Evolutionary conservation across 2,888 invertebrate species (phyloP).

Genomic region (Drosophila lacicola): DNA sequence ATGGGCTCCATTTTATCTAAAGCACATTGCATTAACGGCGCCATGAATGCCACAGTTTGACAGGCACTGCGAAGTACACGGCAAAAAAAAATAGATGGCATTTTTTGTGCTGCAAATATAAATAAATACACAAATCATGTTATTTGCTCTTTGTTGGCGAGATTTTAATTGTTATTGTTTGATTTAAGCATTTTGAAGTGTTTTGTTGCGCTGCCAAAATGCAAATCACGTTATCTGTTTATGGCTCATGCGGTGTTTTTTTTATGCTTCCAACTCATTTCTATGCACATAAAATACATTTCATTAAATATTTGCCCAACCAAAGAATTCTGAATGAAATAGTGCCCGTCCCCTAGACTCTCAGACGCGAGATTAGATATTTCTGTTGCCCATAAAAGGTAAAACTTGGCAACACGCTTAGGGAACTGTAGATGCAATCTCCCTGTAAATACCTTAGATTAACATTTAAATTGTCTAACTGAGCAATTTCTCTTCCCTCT

Average conservation of each 20-base stretch:
- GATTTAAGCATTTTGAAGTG: conserved; percentile 9
- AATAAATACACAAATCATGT: conserved; percentile 18
- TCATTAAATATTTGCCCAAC: conserved; percentile 5
- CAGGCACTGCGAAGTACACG: not conserved
- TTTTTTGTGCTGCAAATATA: not conserved
- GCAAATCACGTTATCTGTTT: conserved; percentile 25
- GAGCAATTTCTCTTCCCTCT: not conserved
- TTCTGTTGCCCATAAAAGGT: conserved; percentile 18
- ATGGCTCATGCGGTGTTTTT: not conserved
- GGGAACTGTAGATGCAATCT: not conserved
- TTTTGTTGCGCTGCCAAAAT: conserved; percentile 10
- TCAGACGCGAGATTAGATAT: not conserved
- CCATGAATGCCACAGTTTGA: conserved; percentile 8
- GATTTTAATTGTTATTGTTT: conserved; percentile 12
- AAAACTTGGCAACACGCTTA: not conserved
- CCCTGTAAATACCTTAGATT: not conserved
- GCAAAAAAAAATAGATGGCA: not conserved
- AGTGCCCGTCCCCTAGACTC: not conserved
- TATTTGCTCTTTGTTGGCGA: conserved; percentile 1
- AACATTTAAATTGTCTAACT: not conserved
- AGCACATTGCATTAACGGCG: conserved; percentile 33
- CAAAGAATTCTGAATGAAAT: not conserved
- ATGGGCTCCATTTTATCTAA: conserved; percentile 13
- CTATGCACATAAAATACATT: conserved; percentile 7
- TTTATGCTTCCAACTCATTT: conserved; percentile 2